phyloP scores from a whole-genome alignment of 2,888 invertebrate genomes.

The Lasioglossum villosulum region DNA sequence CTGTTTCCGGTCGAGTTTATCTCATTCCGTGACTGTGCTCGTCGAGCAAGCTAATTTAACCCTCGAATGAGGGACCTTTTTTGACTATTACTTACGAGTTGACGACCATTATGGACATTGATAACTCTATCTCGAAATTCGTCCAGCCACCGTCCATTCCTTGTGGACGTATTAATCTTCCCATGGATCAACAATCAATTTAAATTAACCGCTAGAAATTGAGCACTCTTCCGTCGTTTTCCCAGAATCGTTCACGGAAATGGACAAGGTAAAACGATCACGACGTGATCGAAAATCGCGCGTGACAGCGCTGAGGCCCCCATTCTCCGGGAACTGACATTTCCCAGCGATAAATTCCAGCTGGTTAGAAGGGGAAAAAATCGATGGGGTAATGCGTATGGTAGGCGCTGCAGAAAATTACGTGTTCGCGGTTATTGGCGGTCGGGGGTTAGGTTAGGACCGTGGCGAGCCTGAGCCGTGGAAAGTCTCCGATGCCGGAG shows the following conservation, averaged over 20 bases:
- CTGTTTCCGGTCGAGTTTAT: not conserved
- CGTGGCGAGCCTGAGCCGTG: constrained; percentile 57
- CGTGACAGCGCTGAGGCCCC: not conserved
- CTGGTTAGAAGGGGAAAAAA: constrained; percentile 71
- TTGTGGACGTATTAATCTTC: not conserved
- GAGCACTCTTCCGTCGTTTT: too few species aligned
- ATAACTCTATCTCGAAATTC: not conserved
- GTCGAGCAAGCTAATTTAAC: not conserved
- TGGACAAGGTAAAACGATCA: not conserved
- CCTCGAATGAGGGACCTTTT: not conserved
- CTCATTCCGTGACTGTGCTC: not conserved
- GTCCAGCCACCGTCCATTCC: not conserved
- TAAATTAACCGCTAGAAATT: not conserved
- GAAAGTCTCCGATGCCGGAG: constrained; percentile 59
- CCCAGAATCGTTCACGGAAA: too few species aligned
- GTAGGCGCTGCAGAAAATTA: constrained; percentile 80
- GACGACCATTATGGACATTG: not conserved
- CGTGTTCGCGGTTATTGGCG: constrained; percentile 81
- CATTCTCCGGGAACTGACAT: constrained; percentile 65
- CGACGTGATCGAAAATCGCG: not conserved
- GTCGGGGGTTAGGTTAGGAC: constrained; percentile 59
- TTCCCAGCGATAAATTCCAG: constrained; percentile 77
- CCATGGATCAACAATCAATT: not conserved
- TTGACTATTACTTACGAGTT: not conserved
- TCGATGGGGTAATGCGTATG: constrained; percentile 69